Percentiles rank a stretch among this genome's conserved stretches.
Evolutionary conservation across 2,797 vertebrate genomes (phyloP).

Genomic region (Distichodus sexfasciatus): DNA sequence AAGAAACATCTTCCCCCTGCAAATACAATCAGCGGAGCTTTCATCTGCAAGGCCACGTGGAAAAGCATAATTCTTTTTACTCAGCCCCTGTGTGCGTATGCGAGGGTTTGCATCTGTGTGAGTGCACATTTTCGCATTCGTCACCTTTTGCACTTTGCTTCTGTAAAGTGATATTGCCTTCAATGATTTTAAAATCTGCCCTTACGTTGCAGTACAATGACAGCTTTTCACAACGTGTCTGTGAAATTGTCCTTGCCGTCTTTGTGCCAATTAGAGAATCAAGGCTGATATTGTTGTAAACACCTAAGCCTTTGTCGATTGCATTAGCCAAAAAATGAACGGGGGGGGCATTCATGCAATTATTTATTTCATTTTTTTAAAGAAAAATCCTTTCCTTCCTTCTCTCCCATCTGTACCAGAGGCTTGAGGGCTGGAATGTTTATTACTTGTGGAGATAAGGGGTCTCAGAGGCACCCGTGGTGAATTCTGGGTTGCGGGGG

Average conservation of each 20-base stretch:
- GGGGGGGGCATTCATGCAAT: not conserved
- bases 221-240: not conserved
- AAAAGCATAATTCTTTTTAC: constrained; percentile 24
- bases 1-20: constrained; percentile 40
- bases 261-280: not conserved
- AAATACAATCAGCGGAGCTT: constrained; percentile 49
- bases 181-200: not conserved
- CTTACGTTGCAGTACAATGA: not conserved
- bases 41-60: constrained; percentile 42
- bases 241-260: constrained; percentile 10
- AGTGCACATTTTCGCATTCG: not conserved
- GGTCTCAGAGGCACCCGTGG: constrained; percentile 35
- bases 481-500: too few relatives aligned
- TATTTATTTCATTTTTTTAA: constrained; percentile 36
- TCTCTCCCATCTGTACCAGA: constrained; percentile 21
- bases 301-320: constrained; percentile 4
- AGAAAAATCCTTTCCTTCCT: constrained; percentile 8
- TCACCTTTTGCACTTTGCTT: not conserved
- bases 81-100: not conserved
- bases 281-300: not conserved
- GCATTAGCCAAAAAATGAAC: not conserved
- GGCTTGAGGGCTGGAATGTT: constrained; percentile 54
- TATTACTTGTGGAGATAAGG: constrained; percentile 59
- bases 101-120: not conserved
- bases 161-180: constrained; percentile 1